These are phyloP conservation scores for Eucidaris tribuloides DNA, from an alignment of 35 echinoderm and acorn worm species.

Conservation along the genomic window DNA sequence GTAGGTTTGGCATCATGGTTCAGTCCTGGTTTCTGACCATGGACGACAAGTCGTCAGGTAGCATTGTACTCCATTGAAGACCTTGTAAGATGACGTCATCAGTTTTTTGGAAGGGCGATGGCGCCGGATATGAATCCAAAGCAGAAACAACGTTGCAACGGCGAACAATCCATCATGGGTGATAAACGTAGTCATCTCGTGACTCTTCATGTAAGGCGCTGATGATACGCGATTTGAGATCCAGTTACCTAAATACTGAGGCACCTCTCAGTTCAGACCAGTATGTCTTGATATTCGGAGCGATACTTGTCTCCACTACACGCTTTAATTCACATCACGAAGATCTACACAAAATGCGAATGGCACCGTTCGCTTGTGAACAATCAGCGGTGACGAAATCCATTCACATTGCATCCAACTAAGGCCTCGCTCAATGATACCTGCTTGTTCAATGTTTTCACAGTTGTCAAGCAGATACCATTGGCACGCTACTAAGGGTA, in stretches of 20 bases:
- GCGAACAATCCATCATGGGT: conserved; percentile 45
- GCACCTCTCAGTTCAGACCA: conserved; percentile 39
- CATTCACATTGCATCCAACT: conserved; percentile 72
- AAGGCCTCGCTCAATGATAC: conserved; percentile 61
- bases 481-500: conserved; percentile 9
- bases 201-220: conserved; percentile 21
- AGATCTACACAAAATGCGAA: conserved; percentile 64
- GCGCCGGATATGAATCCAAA: conserved; percentile 59
- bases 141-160: conserved; percentile 44
- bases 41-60: conserved; percentile 68
- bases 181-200: conserved; percentile 46
- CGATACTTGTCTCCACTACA: conserved; percentile 56
- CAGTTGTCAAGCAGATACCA: conserved; percentile 24
- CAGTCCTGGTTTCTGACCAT: conserved; percentile 30
- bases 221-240: conserved; percentile 60
- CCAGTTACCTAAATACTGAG: conserved; percentile 33
- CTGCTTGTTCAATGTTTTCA: conserved; percentile 18
- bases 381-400: conserved; percentile 55
- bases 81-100: conserved; percentile 21
- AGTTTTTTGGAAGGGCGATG: conserved; percentile 38
- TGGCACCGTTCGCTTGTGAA: conserved; percentile 33
- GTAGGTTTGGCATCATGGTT: conserved; percentile 44
- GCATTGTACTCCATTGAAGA: conserved; percentile 33
- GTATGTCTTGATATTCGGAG: conserved; percentile 49
- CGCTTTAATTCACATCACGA: conserved; percentile 33